Evolutionary conservation across 2,888 invertebrate species (phyloP), one percentile per base, ranked within the genome.

Genomic region (Neuroscelio doddi): DNA sequence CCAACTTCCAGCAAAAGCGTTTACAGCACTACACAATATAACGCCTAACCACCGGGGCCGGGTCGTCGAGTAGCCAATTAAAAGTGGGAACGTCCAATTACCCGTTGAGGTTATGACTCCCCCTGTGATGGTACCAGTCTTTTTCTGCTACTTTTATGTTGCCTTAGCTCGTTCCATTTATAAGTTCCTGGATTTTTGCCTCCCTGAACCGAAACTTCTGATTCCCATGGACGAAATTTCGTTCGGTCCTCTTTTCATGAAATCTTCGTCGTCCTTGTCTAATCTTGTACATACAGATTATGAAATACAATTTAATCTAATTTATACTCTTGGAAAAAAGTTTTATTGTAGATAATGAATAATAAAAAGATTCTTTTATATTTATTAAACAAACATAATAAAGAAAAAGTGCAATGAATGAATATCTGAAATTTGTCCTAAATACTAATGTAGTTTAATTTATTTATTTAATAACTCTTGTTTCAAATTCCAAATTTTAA

Each of bases 51-150:
- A 79, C 80, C 75, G 68, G 73, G 73, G 68, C 71, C 69, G 58
- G 69, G 67, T 68, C 75, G 72, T 72, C 75, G 74, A 72, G 67
- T 71, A 64, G 74, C 80, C 81, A 82, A 82, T 82, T 82, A 82
- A 82, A 80, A 78, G 71, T 77, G 68, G 79, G 75, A 81, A 77
- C 78, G 79, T 75, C 80, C 80, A 81, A 82, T 82, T 81, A 79
- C 76, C 73, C 72, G 51, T 68, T 68, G 74, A 66, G 75, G 69
- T 74, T 77, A 77, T 73, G 75, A 77, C 77, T 73, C 67, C 68
- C 55, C 64, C 64, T 38, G 55, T 8, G 42, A 47, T 46, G 58
- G 61, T 62, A 56, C 61, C 66, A 38, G 66, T 49, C 66, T 52
- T 65, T 66, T 66, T 61, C 66, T 53, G 61, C 62, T 55, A 62